A percentile compares a stretch with the other conserved stretches of the same genome.
phyloP scores from a whole-genome alignment of 2,797 vertebrate species.

The Pygocentrus nattereri region DNA sequence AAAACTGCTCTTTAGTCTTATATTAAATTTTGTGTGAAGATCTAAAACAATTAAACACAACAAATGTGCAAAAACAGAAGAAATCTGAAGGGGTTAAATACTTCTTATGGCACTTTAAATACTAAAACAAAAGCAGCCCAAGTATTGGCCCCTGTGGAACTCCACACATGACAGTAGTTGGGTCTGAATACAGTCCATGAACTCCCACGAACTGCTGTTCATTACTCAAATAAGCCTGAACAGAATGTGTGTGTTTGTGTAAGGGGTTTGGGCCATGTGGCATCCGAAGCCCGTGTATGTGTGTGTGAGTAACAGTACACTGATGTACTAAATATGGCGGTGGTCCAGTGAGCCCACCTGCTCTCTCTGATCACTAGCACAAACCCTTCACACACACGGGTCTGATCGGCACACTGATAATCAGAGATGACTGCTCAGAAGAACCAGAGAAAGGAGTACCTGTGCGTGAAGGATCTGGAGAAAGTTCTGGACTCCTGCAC shows the following conservation, averaged over 20 bases:
- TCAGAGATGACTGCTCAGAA: constrained; percentile 70
- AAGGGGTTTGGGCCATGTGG: constrained; percentile 64
- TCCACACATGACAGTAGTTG: too few relatives aligned
- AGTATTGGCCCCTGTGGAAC: too few relatives aligned
- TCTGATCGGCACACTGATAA: constrained; percentile 17
- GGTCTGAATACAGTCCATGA: too few relatives aligned
- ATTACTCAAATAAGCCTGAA: too few relatives aligned
- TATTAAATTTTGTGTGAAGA: too few relatives aligned
- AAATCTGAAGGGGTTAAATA: too few relatives aligned
- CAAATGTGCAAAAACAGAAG: too few relatives aligned
- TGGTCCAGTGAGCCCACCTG: constrained; percentile 79
- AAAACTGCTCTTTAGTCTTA: too few relatives aligned
- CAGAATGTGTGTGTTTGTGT: constrained; percentile 10
- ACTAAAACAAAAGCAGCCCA: too few relatives aligned
- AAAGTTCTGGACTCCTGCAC: constrained; percentile 83
- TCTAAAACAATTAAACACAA: too few relatives aligned
- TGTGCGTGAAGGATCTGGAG: constrained; percentile 81
- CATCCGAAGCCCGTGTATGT: constrained; percentile 5
- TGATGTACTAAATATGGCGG: constrained; percentile 78
- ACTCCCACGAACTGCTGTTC: too few relatives aligned
- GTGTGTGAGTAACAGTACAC: constrained; percentile 67
- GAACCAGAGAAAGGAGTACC: constrained; percentile 74
- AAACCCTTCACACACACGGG: not conserved
- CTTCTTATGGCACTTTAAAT: too few relatives aligned
- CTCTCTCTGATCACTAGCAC: constrained; percentile 70